A percentile compares a stretch with the other conserved stretches of the same genome.
Evolutionary conservation across 2,888 invertebrate genomes (phyloP).

Genomic region (Thymelicus lineola): DNA sequence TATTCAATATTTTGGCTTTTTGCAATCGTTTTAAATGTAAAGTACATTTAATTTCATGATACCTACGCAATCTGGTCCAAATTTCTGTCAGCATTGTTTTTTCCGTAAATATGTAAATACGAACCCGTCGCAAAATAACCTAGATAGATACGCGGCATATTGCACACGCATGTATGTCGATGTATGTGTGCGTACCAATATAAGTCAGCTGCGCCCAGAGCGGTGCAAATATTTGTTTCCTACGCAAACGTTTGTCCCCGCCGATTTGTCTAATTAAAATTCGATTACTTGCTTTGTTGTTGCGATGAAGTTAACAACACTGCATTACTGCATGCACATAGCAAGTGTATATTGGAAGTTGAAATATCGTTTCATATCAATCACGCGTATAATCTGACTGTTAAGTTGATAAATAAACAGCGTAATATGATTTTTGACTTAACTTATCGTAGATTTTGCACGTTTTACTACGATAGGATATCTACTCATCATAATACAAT

Average conservation of each 20-base stretch:
- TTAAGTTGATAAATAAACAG: too few species aligned
- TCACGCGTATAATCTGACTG: too few species aligned
- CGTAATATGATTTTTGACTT: too few species aligned
- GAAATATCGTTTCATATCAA: too few species aligned
- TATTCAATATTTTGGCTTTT: too few species aligned
- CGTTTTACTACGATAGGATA: too few species aligned
- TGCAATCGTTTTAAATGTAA: too few species aligned
- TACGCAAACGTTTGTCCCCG: constrained; percentile 32
- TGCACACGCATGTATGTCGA: constrained; percentile 11
- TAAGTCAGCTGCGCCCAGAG: constrained; percentile 30
- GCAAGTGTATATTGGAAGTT: not conserved
- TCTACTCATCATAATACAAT: too few species aligned
- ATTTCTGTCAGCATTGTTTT: too few species aligned
- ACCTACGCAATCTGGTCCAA: too few species aligned
- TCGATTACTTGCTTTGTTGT: constrained; percentile 32
- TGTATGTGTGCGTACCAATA: constrained; percentile 32
- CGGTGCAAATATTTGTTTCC: constrained; percentile 34
- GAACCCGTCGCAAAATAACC: constrained; percentile 8
- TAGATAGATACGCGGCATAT: constrained; percentile 22
- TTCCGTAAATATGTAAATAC: constrained; percentile 12
- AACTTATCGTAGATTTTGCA: too few species aligned
- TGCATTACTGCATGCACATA: not conserved
- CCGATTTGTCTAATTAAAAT: constrained; percentile 38
- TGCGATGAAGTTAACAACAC: not conserved
- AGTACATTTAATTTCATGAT: too few species aligned